Percentiles rank a stretch among this genome's conserved stretches.
Evolutionary conservation across 2,797 vertebrate species (phyloP).

Genomic region (Clarias platycephalus): DNA sequence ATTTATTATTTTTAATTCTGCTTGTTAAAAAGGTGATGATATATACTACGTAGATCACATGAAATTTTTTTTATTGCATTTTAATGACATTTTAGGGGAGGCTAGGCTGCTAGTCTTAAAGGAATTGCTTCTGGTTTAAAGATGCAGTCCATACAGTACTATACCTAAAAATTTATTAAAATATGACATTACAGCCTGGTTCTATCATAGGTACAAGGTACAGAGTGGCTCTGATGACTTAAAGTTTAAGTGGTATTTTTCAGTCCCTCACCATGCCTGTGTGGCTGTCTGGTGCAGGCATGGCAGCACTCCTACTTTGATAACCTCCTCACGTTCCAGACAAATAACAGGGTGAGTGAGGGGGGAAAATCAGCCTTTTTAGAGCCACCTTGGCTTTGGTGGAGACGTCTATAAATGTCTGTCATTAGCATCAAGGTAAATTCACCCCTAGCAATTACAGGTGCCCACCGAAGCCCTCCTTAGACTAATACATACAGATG

Average conservation of each 20-base stretch:
- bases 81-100: neutral
- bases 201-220: too few relatives aligned
- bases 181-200: neutral
- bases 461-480: conserved; percentile 42
- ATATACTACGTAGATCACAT: neutral
- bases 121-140: neutral
- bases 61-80: neutral
- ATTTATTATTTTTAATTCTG: neutral
- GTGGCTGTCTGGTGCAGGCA: conserved; percentile 32
- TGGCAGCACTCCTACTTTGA: conserved; percentile 54
- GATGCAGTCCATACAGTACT: neutral
- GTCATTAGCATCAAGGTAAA: conserved; percentile 62
- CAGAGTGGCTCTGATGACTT: conserved; percentile 21
- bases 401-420: conserved; percentile 59
- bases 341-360: conserved; percentile 62
- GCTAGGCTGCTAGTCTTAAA: neutral
- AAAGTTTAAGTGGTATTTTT: conserved; percentile 20
- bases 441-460: conserved; percentile 60
- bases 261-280: conserved; percentile 18
- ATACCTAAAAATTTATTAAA: neutral
- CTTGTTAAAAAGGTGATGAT: neutral
- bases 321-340: conserved; percentile 59
- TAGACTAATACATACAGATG: conserved; percentile 31
- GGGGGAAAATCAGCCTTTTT: conserved; percentile 50
- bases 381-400: conserved; percentile 51